These are phyloP conservation scores for Hesperophylax magnus DNA, from an alignment of 1,140 invertebrate genomes.

Conservation along the genomic window DNA sequence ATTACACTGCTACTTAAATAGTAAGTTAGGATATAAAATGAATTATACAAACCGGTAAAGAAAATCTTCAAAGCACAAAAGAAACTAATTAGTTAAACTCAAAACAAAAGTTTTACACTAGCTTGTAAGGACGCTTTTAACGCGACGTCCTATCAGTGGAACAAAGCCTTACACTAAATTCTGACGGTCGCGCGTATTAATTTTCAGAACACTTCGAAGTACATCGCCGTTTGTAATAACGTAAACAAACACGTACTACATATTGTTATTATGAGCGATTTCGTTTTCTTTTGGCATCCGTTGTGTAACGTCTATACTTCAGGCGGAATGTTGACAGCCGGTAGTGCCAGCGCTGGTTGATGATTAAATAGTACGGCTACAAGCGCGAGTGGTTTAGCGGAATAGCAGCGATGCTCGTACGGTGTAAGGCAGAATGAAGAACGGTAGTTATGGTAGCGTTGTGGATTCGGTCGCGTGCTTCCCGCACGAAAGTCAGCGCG, in stretches of 20 bases:
- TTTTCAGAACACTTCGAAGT: slow-evolving; percentile 26
- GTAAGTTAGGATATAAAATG: too few relatives aligned
- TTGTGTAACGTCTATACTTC: slow-evolving; percentile 20
- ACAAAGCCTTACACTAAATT: not conserved
- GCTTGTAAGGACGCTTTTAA: not conserved
- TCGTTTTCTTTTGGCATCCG: slow-evolving; percentile 27
- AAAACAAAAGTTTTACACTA: too few relatives aligned
- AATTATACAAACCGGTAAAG: too few relatives aligned
- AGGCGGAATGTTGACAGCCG: not conserved
- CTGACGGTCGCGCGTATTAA: not conserved
- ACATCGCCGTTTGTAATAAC: slow-evolving; percentile 23
- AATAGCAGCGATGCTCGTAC: too few relatives aligned
- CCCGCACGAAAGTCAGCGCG: slow-evolving; percentile 11
- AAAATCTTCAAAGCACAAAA: too few relatives aligned
- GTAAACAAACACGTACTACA: slow-evolving; percentile 34
- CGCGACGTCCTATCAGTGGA: not conserved
- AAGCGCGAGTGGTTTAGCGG: too few relatives aligned
- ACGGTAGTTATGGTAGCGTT: too few relatives aligned
- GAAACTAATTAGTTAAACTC: too few relatives aligned
- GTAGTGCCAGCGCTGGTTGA: not conserved
- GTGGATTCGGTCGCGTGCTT: not conserved
- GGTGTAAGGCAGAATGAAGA: too few relatives aligned
- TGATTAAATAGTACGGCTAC: too few relatives aligned
- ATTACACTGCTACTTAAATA: too few relatives aligned
- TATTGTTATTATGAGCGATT: slow-evolving; percentile 5